A percentile compares a stretch with the other conserved stretches of the same genome.
Evolutionary conservation across 2,888 invertebrate genomes (phyloP).

Genomic region (Nematopogon swammerdamellus): DNA sequence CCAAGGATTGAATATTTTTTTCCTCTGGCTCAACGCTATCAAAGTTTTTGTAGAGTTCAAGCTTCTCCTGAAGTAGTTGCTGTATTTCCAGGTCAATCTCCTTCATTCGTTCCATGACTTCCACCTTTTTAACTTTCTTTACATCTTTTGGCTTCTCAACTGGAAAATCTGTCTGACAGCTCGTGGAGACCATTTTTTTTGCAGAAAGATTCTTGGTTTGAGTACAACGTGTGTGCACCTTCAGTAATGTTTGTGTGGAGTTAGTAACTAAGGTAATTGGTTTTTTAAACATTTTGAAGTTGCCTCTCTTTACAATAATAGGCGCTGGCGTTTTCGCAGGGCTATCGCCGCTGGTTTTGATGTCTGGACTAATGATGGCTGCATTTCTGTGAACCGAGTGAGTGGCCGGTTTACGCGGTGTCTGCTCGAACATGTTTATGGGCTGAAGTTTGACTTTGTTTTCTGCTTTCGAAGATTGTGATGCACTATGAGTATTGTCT

Average conservation of each 20-base stretch:
- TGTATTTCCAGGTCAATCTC: constrained; percentile 60
- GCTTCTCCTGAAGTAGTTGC: constrained; percentile 53
- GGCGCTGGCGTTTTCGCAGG: constrained; percentile 12
- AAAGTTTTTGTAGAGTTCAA: constrained; percentile 51
- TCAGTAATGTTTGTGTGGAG: constrained; percentile 24
- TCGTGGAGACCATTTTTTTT: constrained; percentile 17
- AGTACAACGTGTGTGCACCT: constrained; percentile 22
- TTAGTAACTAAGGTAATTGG: constrained; percentile 7
- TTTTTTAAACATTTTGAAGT: constrained; percentile 1
- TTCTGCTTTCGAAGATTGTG: constrained; percentile 21
- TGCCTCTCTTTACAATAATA: constrained; percentile 9
- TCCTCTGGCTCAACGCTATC: constrained; percentile 29
- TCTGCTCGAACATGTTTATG: constrained; percentile 39
- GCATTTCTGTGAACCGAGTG: constrained; percentile 38
- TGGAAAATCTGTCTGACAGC: constrained; percentile 28
- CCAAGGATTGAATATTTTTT: constrained; percentile 29
- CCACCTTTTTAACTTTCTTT: constrained; percentile 17
- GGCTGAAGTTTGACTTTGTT: constrained; percentile 30
- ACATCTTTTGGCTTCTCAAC: constrained; percentile 14
- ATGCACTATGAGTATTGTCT: neutral
- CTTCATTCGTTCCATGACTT: constrained; percentile 54
- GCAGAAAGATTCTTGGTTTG: constrained; percentile 32
- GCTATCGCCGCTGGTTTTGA: constrained; percentile 15
- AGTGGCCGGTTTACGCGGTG: constrained; percentile 24
- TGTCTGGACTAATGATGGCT: constrained; percentile 18